A percentile compares a stretch with the other conserved stretches of the same genome.
phyloP scores from a whole-genome alignment of 2,113 vertebrate genomes.

The Pangasianodon gigas region DNA sequence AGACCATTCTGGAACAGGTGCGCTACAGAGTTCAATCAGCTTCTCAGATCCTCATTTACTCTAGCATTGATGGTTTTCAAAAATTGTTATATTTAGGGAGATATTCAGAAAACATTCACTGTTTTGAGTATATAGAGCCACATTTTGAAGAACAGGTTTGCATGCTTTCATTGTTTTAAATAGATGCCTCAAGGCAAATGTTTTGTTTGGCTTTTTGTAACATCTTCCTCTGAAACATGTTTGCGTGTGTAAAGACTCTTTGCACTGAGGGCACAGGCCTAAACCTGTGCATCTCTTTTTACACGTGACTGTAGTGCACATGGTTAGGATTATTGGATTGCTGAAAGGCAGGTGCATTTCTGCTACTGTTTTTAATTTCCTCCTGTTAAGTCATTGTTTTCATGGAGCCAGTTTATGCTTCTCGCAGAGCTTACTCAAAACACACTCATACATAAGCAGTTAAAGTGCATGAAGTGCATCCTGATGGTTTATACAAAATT shows the following conservation, averaged over 20 bases:
- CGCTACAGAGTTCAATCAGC: neutral
- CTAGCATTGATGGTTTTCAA: neutral
- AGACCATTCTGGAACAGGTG: slow-evolving; percentile 95
- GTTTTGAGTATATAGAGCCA: neutral
- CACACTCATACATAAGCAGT: neutral
- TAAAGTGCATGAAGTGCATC: neutral
- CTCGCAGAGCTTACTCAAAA: neutral
- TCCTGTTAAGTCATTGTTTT: neutral
- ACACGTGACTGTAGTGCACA: slow-evolving; percentile 10
- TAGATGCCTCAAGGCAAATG: neutral
- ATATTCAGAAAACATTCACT: neutral
- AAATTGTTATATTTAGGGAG: neutral
- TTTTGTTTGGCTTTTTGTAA: neutral
- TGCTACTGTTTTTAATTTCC: neutral
- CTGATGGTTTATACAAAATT: neutral
- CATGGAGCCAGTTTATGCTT: neutral
- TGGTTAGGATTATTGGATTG: neutral
- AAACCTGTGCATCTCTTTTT: neutral
- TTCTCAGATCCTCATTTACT: neutral
- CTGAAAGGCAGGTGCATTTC: neutral
- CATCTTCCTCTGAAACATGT: neutral
- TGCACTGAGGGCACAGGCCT: neutral
- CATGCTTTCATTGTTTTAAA: neutral
- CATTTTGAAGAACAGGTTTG: neutral
- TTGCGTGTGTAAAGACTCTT: neutral